Evolutionary conservation across 2,888 invertebrate species (phyloP).

Genomic region (Hirtodrosophila histrioides): DNA sequence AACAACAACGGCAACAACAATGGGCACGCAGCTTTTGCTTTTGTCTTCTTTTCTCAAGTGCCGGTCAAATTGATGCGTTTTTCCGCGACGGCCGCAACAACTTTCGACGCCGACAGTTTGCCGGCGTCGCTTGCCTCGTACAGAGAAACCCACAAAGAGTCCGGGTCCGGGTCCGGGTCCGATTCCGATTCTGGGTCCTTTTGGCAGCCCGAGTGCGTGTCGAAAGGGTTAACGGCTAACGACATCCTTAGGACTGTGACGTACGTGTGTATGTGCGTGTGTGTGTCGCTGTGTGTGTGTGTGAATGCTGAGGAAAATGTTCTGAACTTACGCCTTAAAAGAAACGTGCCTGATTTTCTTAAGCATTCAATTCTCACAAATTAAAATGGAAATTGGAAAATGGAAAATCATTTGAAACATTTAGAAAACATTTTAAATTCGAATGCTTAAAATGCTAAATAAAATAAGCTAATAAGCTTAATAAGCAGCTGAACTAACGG

Average conservation of each 20-base stretch:
- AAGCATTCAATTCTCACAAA: slow-evolving; percentile 8
- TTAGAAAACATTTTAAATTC: slow-evolving; percentile 12
- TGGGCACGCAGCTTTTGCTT: slow-evolving; percentile 73
- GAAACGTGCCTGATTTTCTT: slow-evolving; percentile 34
- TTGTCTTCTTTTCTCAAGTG: slow-evolving; percentile 73
- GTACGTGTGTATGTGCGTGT: slow-evolving; percentile 6
- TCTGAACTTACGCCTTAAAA: slow-evolving; percentile 5
- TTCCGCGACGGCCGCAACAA: slow-evolving; percentile 63
- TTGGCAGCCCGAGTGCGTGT: slow-evolving; percentile 24
- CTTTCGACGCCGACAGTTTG: slow-evolving; percentile 66
- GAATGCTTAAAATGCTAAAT: no score
- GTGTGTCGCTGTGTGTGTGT: slow-evolving; percentile 12
- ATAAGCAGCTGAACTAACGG: neutral
- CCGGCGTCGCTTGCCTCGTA: slow-evolving; percentile 66
- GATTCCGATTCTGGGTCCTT: slow-evolving; percentile 7
- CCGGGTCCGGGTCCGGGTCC: slow-evolving; percentile 12
- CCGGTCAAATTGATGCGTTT: slow-evolving; percentile 75
- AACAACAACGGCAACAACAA: slow-evolving; percentile 27
- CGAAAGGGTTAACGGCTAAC: slow-evolving; percentile 31
- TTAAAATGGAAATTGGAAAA: slow-evolving; percentile 25
- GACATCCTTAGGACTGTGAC: neutral
- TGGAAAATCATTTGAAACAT: neutral
- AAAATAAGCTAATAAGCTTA: no score
- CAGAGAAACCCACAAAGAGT: slow-evolving; percentile 48
- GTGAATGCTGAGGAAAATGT: slow-evolving; percentile 1